phyloP scores from a whole-genome alignment of 1,140 invertebrate species.

The Zaprionus tsacasi region DNA sequence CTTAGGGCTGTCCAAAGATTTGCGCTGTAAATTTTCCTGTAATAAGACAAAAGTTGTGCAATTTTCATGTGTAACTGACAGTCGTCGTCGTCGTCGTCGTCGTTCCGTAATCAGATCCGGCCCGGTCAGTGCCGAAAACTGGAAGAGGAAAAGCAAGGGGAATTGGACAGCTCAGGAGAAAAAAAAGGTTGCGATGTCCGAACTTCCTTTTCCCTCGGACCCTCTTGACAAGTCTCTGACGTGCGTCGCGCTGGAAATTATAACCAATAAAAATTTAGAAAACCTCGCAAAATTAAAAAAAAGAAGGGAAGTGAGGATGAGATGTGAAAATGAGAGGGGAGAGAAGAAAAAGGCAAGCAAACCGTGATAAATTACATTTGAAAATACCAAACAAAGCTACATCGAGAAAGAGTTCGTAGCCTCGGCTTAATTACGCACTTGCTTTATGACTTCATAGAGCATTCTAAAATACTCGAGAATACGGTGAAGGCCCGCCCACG shows the following conservation, averaged over 20 bases:
- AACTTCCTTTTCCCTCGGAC: background rate
- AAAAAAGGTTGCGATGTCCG: slow-evolving; percentile 52
- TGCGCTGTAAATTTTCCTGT: slow-evolving; percentile 54
- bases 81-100: slow-evolving; percentile 21
- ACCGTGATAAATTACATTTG: slow-evolving; percentile 47
- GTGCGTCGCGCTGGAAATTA: slow-evolving; percentile 48
- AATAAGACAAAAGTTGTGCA: slow-evolving; percentile 82
- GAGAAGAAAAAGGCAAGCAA: slow-evolving; percentile 14
- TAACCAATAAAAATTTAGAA: slow-evolving; percentile 66
- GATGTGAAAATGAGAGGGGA: background rate
- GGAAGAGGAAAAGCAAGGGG: no score
- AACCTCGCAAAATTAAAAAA: slow-evolving; percentile 37
- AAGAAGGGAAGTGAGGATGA: background rate
- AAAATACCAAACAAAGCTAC: slow-evolving; percentile 25
- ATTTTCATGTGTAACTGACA: slow-evolving; percentile 83
- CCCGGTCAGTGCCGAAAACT: slow-evolving; percentile 11
- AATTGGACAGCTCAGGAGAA: background rate
- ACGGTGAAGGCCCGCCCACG: background rate
- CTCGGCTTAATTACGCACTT: slow-evolving; percentile 68
- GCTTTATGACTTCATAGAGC: slow-evolving; percentile 75
- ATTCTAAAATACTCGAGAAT: slow-evolving; percentile 35
- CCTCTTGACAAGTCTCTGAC: background rate
- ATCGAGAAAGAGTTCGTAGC: slow-evolving; percentile 5
- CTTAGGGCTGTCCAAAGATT: slow-evolving; percentile 43
- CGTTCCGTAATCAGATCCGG: slow-evolving; percentile 70